Evolutionary conservation across 2,113 vertebrate species (phyloP).

Genomic region (Hemichromis elongatus): DNA sequence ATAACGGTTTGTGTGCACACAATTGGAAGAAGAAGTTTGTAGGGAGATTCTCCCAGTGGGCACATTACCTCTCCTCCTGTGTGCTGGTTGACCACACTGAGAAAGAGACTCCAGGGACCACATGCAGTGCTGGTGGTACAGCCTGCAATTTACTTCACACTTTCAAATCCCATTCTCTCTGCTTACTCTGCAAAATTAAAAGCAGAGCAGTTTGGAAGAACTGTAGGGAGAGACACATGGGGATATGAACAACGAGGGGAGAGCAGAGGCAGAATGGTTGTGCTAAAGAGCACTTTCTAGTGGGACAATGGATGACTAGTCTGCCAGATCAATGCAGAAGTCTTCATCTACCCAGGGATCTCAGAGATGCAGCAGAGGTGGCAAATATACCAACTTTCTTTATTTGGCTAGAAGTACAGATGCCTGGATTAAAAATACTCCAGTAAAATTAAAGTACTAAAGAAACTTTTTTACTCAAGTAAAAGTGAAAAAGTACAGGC

Average conservation of each 20-base stretch:
- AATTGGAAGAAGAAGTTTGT: not conserved
- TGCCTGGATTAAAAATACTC: not conserved
- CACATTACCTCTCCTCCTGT: slow-evolving; percentile 18
- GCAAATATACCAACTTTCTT: not conserved
- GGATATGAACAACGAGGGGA: not conserved
- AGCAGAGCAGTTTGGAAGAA: slow-evolving; percentile 25
- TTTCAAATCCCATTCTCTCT: slow-evolving; percentile 61
- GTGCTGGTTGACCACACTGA: slow-evolving; percentile 14
- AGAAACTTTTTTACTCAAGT: not conserved
- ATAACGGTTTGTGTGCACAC: not conserved
- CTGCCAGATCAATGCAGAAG: not conserved
- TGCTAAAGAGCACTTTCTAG: slow-evolving; percentile 84
- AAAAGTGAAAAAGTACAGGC: not conserved
- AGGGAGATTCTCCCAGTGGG: not conserved
- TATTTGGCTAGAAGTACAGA: not conserved
- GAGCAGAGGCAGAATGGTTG: not conserved
- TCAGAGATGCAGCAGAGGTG: not conserved
- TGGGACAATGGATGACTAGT: slow-evolving; percentile 67
- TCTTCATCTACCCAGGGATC: not conserved
- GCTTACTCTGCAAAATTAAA: slow-evolving; percentile 58
- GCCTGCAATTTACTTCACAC: not conserved
- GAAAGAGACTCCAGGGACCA: not conserved
- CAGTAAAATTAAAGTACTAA: not conserved
- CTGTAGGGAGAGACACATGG: slow-evolving; percentile 7
- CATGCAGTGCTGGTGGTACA: slow-evolving; percentile 21